These are phyloP conservation scores for Prochilodus magdalenae DNA, from an alignment of 2,113 vertebrate species.

Conservation along the genomic window DNA sequence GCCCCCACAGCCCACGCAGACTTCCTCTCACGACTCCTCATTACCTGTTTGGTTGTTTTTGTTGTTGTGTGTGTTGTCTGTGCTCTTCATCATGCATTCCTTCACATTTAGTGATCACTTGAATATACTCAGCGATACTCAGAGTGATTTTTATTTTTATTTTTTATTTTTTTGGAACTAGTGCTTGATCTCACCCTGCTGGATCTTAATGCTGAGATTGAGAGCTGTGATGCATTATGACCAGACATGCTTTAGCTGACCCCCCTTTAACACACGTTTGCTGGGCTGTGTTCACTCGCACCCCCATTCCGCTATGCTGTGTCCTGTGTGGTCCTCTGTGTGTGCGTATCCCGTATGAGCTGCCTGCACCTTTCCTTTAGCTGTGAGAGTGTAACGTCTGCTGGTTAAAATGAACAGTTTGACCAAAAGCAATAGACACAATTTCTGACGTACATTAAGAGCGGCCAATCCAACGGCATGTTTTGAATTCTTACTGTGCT, in stretches of 20 bases:
- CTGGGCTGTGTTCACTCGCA: slow-evolving; percentile 20
- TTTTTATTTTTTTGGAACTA: too few species aligned
- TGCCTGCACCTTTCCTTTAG: not conserved
- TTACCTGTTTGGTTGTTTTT: slow-evolving; percentile 10
- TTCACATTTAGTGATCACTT: not conserved
- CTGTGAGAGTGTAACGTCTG: not conserved
- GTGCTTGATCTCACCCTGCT: not conserved
- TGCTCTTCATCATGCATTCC: not conserved
- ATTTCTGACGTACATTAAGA: not conserved
- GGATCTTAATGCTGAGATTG: not conserved
- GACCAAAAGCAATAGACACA: not conserved
- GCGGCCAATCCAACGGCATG: not conserved
- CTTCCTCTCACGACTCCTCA: slow-evolving; percentile 56
- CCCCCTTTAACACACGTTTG: not conserved
- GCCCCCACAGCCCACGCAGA: slow-evolving; percentile 44
- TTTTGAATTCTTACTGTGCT: not conserved
- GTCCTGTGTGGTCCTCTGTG: not conserved
- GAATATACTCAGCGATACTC: too few species aligned
- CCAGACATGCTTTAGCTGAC: slow-evolving; percentile 3
- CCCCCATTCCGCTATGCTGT: slow-evolving; percentile 18
- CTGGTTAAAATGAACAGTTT: not conserved
- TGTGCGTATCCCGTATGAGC: not conserved
- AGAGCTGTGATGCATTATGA: not conserved
- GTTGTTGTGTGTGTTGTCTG: not conserved
- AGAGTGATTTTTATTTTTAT: too few species aligned